Evolutionary conservation across 2,888 invertebrate species (phyloP), one percentile per base, ranked within the genome.

Genomic region (Chymomyza fuscimana): DNA sequence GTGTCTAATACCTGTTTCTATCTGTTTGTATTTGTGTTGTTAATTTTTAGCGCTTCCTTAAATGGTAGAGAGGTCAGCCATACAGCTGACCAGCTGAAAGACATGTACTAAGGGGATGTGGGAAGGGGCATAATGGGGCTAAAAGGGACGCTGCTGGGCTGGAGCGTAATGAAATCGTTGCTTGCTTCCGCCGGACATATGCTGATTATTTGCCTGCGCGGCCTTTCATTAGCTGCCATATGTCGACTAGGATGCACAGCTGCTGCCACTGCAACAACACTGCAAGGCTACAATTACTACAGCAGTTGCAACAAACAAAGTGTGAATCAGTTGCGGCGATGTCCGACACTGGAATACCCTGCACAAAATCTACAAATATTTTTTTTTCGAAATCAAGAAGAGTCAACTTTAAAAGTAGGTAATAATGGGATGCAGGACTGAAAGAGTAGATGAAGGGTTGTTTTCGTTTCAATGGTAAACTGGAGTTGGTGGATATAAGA

Each of bases 221-320:
- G 65, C 36, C 79, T 71, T 76, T 78, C 81, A 79, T 79, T 81
- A 79, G 77, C 79, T 72, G 77, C 64, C 68, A 78, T 74, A 77
- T 77, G 77, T 79, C 40, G 12, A 46, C 10, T 76, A 71, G 63
- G 74, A 69, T 63, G 66, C 63, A 68, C 77, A 74, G 68, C 69
- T 63, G 72, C 73, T 65, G 76, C 66, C 73, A 73, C 62, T 73
- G 63, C 78, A 72, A 70, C 65, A 66, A 73, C 65, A 72, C 25
- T 25, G 25, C 25, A 25, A 25, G 4, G 25, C 25, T 25, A 25
- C 72, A 76, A 58, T n/a, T n/a, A 25, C 66, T 63, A 67, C 68
- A 65, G 61, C 65, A 78, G 56, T 65, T 71, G 73, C 50, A 19
- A 29, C 32, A 32, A 19, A 29, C 32, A 32, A 32, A 32, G 32